Percentiles rank a stretch among this genome's conserved stretches.
Evolutionary conservation across 2,113 vertebrate genomes (phyloP).

Genomic region (Cheirogaleus medius): DNA sequence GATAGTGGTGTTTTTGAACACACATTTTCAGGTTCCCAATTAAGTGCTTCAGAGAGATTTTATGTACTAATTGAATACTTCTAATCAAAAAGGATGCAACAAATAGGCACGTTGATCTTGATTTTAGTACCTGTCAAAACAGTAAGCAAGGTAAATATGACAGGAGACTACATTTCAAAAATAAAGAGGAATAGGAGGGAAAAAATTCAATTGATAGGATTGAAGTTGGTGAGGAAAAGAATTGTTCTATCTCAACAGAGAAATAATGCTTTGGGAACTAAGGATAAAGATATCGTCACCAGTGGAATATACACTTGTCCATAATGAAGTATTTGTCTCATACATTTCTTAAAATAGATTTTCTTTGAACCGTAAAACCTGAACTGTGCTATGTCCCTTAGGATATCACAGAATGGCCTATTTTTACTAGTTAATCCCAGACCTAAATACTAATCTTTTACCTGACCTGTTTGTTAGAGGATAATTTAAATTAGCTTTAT

Average conservation of each 20-base stretch:
- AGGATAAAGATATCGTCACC: slow-evolving; percentile 40
- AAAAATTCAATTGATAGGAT: neutral
- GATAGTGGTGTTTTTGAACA: neutral
- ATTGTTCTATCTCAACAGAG: neutral
- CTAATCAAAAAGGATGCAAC: neutral
- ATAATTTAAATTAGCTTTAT: slow-evolving; percentile 54
- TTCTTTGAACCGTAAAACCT: slow-evolving; percentile 12
- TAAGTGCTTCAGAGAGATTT: neutral
- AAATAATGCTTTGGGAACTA: neutral
- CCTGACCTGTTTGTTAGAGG: neutral
- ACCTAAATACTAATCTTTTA: slow-evolving; percentile 28
- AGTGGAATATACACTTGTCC: neutral
- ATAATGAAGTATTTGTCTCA: neutral
- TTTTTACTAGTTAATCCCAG: slow-evolving; percentile 55
- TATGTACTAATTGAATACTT: neutral
- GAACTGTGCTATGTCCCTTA: neutral
- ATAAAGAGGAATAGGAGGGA: neutral
- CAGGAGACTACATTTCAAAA: neutral
- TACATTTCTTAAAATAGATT: slow-evolving; percentile 51
- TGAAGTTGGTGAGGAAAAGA: neutral
- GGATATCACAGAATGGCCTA: slow-evolving; percentile 18
- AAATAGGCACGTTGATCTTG: neutral
- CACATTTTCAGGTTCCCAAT: neutral
- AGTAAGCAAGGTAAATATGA: neutral
- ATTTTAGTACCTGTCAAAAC: neutral